Evolutionary conservation across 2,797 vertebrate species (phyloP), one percentile per base, ranked within the genome.

Genomic region (Ptychobarbus kaznakovi): DNA sequence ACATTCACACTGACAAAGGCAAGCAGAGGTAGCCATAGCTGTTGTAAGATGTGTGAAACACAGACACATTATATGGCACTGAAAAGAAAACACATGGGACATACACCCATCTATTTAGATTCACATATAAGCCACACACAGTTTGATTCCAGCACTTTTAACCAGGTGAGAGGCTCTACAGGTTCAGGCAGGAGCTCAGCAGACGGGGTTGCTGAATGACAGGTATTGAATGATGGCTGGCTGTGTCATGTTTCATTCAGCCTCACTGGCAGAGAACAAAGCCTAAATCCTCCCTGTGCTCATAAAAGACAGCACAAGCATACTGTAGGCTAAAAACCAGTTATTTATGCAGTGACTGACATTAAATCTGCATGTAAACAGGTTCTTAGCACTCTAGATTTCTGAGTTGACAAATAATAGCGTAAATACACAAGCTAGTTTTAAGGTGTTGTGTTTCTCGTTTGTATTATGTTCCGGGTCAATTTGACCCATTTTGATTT

Each of bases 191-290:
- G 40, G 75, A 61, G 53, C 83, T 61, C 28, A 70, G 53, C 51
- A 79, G 49, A 84, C 79, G 66, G 25, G 18, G 61, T 53, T 85
- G 25, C 20, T 77, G 53, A 70, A 84, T 63, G 72, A 81, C 73
- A 77, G 40, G 69, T 81, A 70, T 81, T 84, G 74, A 83, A 81
- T 80, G 20, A 28, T 84, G 78, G 58, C 79, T 56, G 72, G 28
- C 78, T 79, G 78, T 82, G 51, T 87, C 82, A 40, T 74, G 83
- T 86, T 86, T 87, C 86, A 75, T 80, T 65, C 56, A 56, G 53
- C n/a, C 16, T 66, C 40, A 70, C 20, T 81, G 35, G n/a, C n/a
- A 38, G 20, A 85, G 61, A 84, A 87, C 81, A 86, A 76, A 68
- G 49, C 35, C 44, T 6, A 77, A 78, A 69, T 16, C 61, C 44